phyloP scores from a whole-genome alignment of 2,888 invertebrate genomes.

The Agonopterix alstromeriana region DNA sequence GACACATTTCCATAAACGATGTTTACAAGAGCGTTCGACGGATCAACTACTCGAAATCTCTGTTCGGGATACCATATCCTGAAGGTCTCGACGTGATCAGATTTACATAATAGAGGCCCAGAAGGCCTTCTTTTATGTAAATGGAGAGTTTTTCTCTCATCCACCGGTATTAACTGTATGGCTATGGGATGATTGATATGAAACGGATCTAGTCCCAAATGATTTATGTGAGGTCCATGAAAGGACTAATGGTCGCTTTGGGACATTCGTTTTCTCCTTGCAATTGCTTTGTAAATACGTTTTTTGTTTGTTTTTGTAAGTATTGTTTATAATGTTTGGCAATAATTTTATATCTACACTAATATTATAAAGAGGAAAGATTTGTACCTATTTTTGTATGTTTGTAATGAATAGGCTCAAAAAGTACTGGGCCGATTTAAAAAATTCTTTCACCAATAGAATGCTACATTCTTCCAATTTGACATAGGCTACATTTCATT shows the following conservation, averaged over 20 bases:
- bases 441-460: no score
- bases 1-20: constrained; percentile 40
- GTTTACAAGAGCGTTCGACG: constrained; percentile 39
- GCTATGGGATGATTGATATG: constrained; percentile 54
- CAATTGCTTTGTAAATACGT: constrained; percentile 1
- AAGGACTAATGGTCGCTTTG: constrained; percentile 16
- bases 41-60: constrained; percentile 54
- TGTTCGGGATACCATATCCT: constrained; percentile 47
- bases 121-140: constrained; percentile 41
- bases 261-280: constrained; percentile 7
- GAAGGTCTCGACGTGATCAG: constrained; percentile 51
- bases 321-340: background rate
- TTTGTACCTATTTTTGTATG: no score
- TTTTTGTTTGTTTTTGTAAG: background rate
- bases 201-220: constrained; percentile 37
- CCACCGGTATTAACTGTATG: constrained; percentile 45
- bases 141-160: constrained; percentile 39
- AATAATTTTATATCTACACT: background rate
- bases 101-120: constrained; percentile 57
- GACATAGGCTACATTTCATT: no score
- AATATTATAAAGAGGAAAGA: no score
- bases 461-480: no score
- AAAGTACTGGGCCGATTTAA: no score
- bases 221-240: constrained; percentile 42
- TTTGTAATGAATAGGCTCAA: no score